A percentile compares a stretch with the other conserved stretches of the same genome.
Evolutionary conservation across 2,888 invertebrate species (phyloP).

Genomic region (Aphidoletes aphidimyza): DNA sequence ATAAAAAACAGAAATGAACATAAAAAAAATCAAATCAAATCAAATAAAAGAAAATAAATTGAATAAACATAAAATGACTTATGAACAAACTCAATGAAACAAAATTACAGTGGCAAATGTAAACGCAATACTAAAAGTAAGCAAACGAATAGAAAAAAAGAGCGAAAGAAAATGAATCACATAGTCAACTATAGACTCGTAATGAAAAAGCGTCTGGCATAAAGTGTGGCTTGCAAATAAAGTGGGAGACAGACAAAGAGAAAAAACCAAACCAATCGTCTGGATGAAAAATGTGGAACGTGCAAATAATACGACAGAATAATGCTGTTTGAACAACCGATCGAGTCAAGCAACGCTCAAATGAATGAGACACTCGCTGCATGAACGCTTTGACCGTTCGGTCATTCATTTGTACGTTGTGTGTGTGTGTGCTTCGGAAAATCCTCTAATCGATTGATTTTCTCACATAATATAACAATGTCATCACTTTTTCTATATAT

Average conservation of each 20-base stretch:
- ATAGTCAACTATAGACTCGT: background rate
- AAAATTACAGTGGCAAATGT: background rate
- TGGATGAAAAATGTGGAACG: background rate
- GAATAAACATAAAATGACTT: slow-evolving; percentile 27
- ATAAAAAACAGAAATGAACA: slow-evolving; percentile 25
- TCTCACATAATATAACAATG: background rate
- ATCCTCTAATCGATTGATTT: slow-evolving; percentile 6
- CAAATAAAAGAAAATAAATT: slow-evolving; percentile 13
- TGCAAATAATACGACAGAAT: background rate
- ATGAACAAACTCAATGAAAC: background rate
- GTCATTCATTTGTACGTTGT: background rate
- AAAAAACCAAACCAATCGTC: slow-evolving; percentile 4
- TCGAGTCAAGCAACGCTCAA: background rate
- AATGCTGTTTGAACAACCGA: background rate
- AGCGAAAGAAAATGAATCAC: slow-evolving; percentile 1
- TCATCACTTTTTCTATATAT: too few relatives aligned
- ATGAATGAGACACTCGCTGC: background rate
- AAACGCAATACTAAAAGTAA: background rate
- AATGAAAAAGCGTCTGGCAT: slow-evolving; percentile 13
- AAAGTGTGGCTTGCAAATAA: background rate
- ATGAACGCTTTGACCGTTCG: too few relatives aligned
- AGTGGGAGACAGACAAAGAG: background rate
- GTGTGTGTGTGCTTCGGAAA: background rate
- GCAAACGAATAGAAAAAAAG: background rate
- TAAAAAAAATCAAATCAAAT: slow-evolving; percentile 19